Evolutionary conservation across 2,888 invertebrate genomes (phyloP), one percentile per base, ranked within the genome.

Genomic region (Halocaridina rubra): DNA sequence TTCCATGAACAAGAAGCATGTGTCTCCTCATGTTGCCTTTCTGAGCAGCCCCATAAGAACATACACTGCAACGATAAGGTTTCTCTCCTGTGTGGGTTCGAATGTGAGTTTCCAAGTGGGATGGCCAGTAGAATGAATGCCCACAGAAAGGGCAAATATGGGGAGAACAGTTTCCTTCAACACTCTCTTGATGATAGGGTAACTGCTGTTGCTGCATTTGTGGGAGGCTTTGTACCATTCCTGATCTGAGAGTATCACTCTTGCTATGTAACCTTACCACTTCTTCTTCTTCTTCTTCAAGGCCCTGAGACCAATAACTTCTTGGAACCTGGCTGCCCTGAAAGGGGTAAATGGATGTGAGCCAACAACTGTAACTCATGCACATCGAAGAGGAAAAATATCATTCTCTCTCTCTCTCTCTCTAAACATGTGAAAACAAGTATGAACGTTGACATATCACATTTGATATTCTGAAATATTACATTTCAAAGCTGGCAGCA

Each of bases 21-120:
- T 82, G 82, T 27, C 82, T 76, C 30, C 85, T 59, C 80, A 80
- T 80, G 75, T 85, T 85, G 32, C 85, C 85, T 59, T 85, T 85
- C 39, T 85, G 85, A 10, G 85, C 85, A 1, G 80, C 79, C 33
- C 85, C 75, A 59, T 80, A 80, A 16, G 80, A 72, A 24, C 85
- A 85, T 53, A 78, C 59, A 10, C 74, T 46, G 22, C 85, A 85
- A 3, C 67, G 46, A 39, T 75, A 85, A 24, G 85, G 85, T 57
- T 80, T 85, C 76, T 85, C 85, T 32, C 85, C 85, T 3, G 85
- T 85, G 69, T 85, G 85, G 13, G 57, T 80, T 57, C 85, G 39
- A 39, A 80, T 80, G 33, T 85, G 85, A 22, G 85, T 80, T 24
- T 80, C 85, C 29, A 85, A 75, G 27, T 75, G 80, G 10, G 85